Evolutionary conservation across 2,113 vertebrate species (phyloP).

Genomic region (Erythrolamprus reginae): DNA sequence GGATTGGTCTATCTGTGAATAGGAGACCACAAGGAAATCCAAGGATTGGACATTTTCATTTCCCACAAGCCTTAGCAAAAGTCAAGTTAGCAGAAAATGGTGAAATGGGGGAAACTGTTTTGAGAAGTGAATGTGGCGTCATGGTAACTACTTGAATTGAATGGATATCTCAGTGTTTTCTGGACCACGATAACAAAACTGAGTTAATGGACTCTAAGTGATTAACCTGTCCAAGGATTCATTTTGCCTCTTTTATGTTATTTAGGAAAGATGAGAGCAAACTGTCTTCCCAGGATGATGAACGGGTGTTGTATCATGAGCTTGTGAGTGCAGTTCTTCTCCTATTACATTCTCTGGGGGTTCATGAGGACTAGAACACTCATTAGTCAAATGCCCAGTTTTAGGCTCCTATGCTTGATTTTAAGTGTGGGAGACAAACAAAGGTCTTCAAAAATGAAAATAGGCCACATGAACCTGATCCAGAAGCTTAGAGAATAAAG

Average conservation of each 20-base stretch:
- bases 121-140: background rate
- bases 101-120: background rate
- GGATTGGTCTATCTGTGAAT: background rate
- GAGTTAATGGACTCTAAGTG: background rate
- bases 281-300: background rate
- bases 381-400: background rate
- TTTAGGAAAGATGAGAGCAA: conserved; percentile 52
- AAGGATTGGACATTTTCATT: background rate
- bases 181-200: background rate
- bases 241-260: background rate
- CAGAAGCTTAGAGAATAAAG: too few relatives aligned
- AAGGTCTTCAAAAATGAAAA: background rate
- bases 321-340: conserved; percentile 21
- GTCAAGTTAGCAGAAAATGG: background rate
- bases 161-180: background rate
- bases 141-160: background rate
- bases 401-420: background rate
- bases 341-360: background rate
- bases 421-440: background rate
- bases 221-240: background rate
- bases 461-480: too few relatives aligned
- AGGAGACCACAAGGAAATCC: background rate
- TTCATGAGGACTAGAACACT: background rate
- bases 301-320: conserved; percentile 37
- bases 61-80: background rate